Percentiles rank a stretch among this genome's conserved stretches.
Conservation (phyloP, 2,797 vertebrate genomes). For the Ptychadena robeensis region DNA sequence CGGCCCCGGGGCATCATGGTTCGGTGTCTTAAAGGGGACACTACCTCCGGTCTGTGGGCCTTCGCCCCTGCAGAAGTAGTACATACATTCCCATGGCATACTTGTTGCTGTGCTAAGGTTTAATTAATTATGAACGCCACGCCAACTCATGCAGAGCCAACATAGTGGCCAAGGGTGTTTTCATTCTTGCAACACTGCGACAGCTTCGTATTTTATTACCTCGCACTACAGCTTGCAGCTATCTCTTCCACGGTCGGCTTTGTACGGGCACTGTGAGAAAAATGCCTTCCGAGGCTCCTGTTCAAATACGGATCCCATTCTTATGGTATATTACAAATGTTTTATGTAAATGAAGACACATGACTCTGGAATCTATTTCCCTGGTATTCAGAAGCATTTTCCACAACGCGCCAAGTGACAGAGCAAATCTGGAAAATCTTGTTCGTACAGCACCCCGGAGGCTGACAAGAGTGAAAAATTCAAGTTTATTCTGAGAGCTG, state of each 20-base stretch:
- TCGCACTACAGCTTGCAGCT: too few species aligned
- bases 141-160: too few species aligned
- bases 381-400: neutral
- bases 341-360: neutral
- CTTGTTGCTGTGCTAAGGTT: neutral
- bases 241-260: neutral
- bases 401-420: neutral
- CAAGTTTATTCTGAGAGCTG: neutral
- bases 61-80: too few species aligned
- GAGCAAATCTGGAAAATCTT: neutral
- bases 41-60: too few species aligned
- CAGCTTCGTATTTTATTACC: neutral
- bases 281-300: neutral
- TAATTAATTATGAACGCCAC: too few species aligned
- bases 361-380: neutral
- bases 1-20: too few species aligned
- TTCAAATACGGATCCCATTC: too few species aligned
- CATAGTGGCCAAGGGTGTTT: neutral
- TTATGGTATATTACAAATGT: neutral
- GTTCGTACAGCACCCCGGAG: neutral
- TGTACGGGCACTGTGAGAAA: neutral
- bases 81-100: too few species aligned
- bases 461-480: conserved; percentile 21
- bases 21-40: too few species aligned
- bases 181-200: neutral